phyloP scores from a whole-genome alignment of 2,113 vertebrate genomes.

The Pangasianodon gigas region DNA sequence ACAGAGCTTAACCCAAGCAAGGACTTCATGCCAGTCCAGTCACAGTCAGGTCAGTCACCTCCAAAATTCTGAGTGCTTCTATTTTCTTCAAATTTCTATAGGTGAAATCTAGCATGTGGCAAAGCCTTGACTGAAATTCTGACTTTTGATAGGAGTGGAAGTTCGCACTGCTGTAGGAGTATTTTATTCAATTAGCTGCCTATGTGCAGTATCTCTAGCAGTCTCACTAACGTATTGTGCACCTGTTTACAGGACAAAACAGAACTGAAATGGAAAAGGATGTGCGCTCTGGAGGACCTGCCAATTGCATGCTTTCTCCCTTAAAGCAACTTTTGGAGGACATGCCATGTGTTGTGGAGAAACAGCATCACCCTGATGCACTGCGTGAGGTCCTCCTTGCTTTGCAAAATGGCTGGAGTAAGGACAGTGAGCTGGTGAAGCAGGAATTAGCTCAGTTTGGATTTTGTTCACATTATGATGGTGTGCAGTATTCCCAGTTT shows the following conservation, averaged over 20 bases:
- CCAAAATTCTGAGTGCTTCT: not conserved
- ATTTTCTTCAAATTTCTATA: not conserved
- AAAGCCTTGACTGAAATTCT: not conserved
- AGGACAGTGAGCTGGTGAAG: constrained; percentile 37
- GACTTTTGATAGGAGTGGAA: not conserved
- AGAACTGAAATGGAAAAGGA: not conserved
- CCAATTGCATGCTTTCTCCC: not conserved
- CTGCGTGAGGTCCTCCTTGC: constrained; percentile 55
- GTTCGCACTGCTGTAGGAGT: no score
- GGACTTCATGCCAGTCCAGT: constrained; percentile 4
- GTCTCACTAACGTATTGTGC: not conserved
- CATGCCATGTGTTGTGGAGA: constrained; percentile 39
- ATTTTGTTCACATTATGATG: constrained; percentile 54
- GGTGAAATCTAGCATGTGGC: not conserved
- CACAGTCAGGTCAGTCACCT: constrained; percentile 62
- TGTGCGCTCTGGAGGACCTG: not conserved
- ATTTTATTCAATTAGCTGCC: not conserved
- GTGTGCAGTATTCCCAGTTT: not conserved
- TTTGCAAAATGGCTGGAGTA: constrained; percentile 51
- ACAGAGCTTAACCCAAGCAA: constrained; percentile 26
- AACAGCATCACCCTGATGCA: not conserved
- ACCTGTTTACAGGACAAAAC: constrained; percentile 26
- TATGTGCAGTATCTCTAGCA: not conserved
- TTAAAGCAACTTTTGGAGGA: not conserved
- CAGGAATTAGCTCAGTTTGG: constrained; percentile 61